phyloP scores from a whole-genome alignment of 2,888 invertebrate genomes.

The Orthosia incerta region DNA sequence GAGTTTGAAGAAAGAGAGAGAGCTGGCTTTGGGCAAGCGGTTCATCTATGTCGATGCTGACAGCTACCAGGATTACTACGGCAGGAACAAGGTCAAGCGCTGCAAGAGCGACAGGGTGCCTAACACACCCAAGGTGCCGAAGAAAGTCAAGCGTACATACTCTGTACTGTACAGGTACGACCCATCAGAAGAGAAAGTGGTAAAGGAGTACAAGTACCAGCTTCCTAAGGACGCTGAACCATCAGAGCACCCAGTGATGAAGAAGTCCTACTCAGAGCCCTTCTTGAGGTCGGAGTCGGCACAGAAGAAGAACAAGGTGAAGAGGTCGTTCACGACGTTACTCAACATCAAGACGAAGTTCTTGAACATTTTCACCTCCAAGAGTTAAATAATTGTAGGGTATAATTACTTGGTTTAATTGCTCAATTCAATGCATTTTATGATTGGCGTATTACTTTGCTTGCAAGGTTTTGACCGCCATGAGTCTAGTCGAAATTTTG shows the following conservation, averaged over 20 bases:
- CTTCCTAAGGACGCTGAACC: constrained; percentile 76
- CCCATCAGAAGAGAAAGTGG: constrained; percentile 85
- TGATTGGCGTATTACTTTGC: constrained; percentile 69
- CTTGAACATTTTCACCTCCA: constrained; percentile 86
- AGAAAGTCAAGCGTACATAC: constrained; percentile 87
- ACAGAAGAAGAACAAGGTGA: constrained; percentile 86
- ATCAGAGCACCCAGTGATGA: constrained; percentile 71
- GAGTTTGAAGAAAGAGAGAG: constrained; percentile 88
- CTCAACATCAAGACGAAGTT: constrained; percentile 88
- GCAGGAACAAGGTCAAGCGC: constrained; percentile 86
- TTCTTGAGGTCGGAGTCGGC: constrained; percentile 81
- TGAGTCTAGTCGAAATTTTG: constrained; percentile 73
- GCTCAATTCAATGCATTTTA: constrained; percentile 89
- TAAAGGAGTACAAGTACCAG: constrained; percentile 88
- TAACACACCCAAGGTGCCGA: constrained; percentile 78
- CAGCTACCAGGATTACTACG: constrained; percentile 86
- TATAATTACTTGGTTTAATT: constrained; percentile 74
- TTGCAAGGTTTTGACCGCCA: constrained; percentile 66
- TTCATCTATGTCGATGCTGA: constrained; percentile 86
- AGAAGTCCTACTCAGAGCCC: constrained; percentile 85
- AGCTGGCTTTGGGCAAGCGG: constrained; percentile 86
- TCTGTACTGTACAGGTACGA: constrained; percentile 88
- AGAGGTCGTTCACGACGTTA: constrained; percentile 87
- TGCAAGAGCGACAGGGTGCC: constrained; percentile 87
- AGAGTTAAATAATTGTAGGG: constrained; percentile 78